Evolutionary conservation across 2,888 invertebrate genomes (phyloP).

Genomic region (Operophtera brumata): DNA sequence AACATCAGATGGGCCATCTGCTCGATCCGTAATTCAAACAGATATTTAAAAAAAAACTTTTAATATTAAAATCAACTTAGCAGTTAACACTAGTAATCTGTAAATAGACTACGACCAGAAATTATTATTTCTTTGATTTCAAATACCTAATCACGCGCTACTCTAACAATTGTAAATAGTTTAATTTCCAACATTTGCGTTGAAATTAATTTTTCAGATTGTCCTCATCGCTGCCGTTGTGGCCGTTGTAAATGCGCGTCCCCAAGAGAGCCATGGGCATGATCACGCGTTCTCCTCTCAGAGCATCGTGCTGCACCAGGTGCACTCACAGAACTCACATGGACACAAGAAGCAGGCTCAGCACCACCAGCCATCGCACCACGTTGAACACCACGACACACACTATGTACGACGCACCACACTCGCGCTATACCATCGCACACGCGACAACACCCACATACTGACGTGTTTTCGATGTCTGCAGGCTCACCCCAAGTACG

Average conservation of each 20-base stretch:
- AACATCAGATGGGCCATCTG: too few species aligned
- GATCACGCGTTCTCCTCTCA: constrained; percentile 46
- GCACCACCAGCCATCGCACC: background rate
- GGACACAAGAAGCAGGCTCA: constrained; percentile 30
- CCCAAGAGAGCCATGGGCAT: constrained; percentile 34
- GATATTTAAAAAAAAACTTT: too few species aligned
- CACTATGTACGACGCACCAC: constrained; percentile 20
- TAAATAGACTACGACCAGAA: too few species aligned
- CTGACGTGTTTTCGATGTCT: constrained; percentile 1
- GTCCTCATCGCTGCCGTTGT: constrained; percentile 32
- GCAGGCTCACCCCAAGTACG: constrained; percentile 26
- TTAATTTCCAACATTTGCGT: background rate
- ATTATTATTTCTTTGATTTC: too few species aligned
- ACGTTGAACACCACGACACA: constrained; percentile 7
- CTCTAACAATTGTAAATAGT: background rate
- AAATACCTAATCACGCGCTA: background rate
- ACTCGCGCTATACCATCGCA: background rate
- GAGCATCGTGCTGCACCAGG: constrained; percentile 47
- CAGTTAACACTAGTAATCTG: too few species aligned
- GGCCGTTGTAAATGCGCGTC: constrained; percentile 38
- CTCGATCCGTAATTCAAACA: too few species aligned
- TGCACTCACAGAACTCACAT: constrained; percentile 18
- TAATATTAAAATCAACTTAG: too few species aligned
- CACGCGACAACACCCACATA: background rate
- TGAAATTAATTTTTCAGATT: constrained; percentile 27